Percentiles rank a stretch among this genome's conserved stretches.
phyloP scores from a whole-genome alignment of 2,113 vertebrate species.

The Antennarius striatus region DNA sequence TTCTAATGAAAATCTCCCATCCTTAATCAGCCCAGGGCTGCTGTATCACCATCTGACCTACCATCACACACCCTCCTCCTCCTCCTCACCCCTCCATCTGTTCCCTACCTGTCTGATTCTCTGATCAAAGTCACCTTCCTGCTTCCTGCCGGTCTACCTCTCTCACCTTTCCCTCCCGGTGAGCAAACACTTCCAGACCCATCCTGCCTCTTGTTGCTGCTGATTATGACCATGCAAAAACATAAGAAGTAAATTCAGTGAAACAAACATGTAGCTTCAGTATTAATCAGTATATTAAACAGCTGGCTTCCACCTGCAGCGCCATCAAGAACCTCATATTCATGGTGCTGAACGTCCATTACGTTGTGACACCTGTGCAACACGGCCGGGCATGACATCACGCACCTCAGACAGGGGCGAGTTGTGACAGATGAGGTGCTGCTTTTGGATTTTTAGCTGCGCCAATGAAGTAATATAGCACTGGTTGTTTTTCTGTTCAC shows the following conservation, averaged over 20 bases:
- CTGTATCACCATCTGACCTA: conserved; percentile 43
- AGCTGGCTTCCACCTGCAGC: conserved; percentile 54
- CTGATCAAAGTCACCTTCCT: conserved; percentile 67
- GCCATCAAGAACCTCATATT: conserved; percentile 27
- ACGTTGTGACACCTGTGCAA: neutral
- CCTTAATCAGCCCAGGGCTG: conserved; percentile 8
- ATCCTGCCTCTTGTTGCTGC: neutral
- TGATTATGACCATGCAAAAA: neutral
- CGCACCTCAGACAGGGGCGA: neutral
- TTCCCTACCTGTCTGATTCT: conserved; percentile 17
- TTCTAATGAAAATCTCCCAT: neutral
- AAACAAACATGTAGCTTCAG: too few species aligned
- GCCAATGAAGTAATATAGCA: too few species aligned
- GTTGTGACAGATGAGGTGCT: conserved; percentile 35
- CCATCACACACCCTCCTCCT: conserved; percentile 43
- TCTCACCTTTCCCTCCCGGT: too few species aligned
- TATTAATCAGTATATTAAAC: neutral
- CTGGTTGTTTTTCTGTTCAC: too few species aligned
- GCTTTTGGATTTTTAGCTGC: conserved; percentile 13
- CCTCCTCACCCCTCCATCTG: conserved; percentile 62
- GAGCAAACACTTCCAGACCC: conserved; percentile 11
- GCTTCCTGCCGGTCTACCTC: too few species aligned
- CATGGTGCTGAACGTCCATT: conserved; percentile 43
- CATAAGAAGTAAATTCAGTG: neutral
- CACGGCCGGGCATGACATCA: conserved; percentile 35